Evolutionary conservation across 1,140 invertebrate species (phyloP), one percentile per base, ranked within the genome.

Genomic region (Ruditapes philippinarum): DNA sequence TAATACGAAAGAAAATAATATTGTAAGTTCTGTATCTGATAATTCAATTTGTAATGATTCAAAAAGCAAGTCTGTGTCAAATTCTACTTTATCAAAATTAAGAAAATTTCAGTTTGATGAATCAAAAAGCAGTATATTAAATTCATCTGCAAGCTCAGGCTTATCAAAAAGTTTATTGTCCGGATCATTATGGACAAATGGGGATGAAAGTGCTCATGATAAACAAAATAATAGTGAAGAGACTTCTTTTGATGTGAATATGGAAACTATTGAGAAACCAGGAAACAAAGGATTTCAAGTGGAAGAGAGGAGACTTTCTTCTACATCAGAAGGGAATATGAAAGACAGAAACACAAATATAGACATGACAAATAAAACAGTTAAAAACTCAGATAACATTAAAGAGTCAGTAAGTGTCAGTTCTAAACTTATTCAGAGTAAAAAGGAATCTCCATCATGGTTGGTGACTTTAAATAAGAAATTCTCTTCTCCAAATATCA

Each of bases 101-200:
- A 84, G 45, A 25, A 49, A 73, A 38, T 84, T 84, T 25, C 38
- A 84, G 51, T 84, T 84, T 74, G 82, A 84, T 84, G 82, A 84
- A 54, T 70, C 60, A 25, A 70, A 84, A n/a, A 73, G 82, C 31
- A 84, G 31, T 73, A 31, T 31, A 22, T 36, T 73, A 3, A 84
- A 73, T 54, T 0, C 5, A 28, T 73, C 65, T 36, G 5, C 42
- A 25, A 0, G 38, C 36, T 51, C 62, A 1, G 40, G 62, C 25
- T 28, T 73, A 0, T 51, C 65, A 22, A 40, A n/a, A 31, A 83
- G 57, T 70, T 28, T 83, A 42, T 49, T 84, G n/a, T 84, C 82
- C 49, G 65, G 62, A 0, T 70, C 62, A 36, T 31, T 84, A 38
- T 84, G 65, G 62, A 51, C 22, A 70, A 70, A 83, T 68, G 31